phyloP scores from a whole-genome alignment of 2,797 vertebrate species.

The Trachops cirrhosus region DNA sequence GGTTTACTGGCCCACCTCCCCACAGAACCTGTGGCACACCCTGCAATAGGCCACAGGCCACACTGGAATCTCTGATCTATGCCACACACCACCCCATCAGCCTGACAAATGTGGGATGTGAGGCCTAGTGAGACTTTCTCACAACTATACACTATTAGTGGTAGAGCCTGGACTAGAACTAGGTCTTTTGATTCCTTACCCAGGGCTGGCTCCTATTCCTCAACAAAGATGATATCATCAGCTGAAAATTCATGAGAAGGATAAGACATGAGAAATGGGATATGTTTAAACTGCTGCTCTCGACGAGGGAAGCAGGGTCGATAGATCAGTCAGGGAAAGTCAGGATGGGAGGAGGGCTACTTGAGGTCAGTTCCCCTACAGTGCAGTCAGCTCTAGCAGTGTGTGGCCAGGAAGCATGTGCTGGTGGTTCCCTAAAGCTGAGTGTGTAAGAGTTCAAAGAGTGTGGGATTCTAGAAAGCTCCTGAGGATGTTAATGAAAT shows the following conservation, averaged over 20 bases:
- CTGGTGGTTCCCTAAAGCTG: not conserved
- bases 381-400: not conserved
- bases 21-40: not conserved
- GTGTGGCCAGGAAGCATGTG: not conserved
- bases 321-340: not conserved
- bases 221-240: not conserved
- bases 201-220: not conserved
- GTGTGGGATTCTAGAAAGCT: not conserved
- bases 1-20: not conserved
- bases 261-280: not conserved
- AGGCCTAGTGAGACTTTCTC: not conserved
- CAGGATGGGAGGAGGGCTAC: not conserved
- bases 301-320: not conserved
- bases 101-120: not conserved
- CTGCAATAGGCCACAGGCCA: not conserved
- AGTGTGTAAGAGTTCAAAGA: constrained; percentile 3
- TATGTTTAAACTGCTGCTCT: not conserved
- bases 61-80: not conserved
- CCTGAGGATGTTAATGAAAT: not conserved
- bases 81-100: too few species aligned
- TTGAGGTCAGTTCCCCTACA: not conserved
- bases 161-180: not conserved
- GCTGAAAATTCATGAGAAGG: not conserved
- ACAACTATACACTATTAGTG: not conserved
- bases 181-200: not conserved